Evolutionary conservation across 2,888 invertebrate genomes (phyloP), one percentile per base, ranked within the genome.

Genomic region (Eucera pruinosa): DNA sequence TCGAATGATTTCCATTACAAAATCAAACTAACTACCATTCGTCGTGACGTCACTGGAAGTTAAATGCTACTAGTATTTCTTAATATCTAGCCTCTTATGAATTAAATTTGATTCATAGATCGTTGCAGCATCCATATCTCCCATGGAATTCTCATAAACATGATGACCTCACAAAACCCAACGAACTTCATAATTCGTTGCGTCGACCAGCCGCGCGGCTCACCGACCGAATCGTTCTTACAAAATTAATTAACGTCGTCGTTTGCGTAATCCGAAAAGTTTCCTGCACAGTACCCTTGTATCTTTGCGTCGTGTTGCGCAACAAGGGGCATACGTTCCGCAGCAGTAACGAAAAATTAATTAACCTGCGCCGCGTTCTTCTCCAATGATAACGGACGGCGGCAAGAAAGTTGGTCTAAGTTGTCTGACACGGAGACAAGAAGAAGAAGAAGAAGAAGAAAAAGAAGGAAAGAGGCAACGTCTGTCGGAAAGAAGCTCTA

Each of bases 181-280:
- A 13, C 27, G 25, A 39, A 47, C 36, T 47, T 65, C 47, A 3
- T 11, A 50, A 41, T 18, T 61, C 41, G n/a, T 61, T 18, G 36
- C 18, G 36, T 13, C 48, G n/a, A 30, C 11, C 11, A 0, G 20
- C 1, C 33, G 23, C 62, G 4, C n/a, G 36, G 6, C 15, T 52
- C 50, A 57, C 64, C 74, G 62, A 11, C 18, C 50, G 27, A 45
- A 62, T 64, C 50, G 43, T 45, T 62, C 43, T 43, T 23, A 27
- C 18, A 39, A 74, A 64, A 74, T 71, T 71, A 74, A 71, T 71
- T 62, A 64, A 45, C 43, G 57, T 36, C 57, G 71, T 57, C n/a
- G n/a, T n/a, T n/a, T 57, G 39, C 62, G 43, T 71, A 64, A 74
- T 62, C 45, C 50, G 7, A 1, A 20, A 30, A 57, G 36, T 50